Percentiles rank a stretch among this genome's conserved stretches.
These are phyloP conservation scores for Ivindomyrus marchei DNA, from an alignment of 2,113 vertebrate species.

Conservation along the genomic window DNA sequence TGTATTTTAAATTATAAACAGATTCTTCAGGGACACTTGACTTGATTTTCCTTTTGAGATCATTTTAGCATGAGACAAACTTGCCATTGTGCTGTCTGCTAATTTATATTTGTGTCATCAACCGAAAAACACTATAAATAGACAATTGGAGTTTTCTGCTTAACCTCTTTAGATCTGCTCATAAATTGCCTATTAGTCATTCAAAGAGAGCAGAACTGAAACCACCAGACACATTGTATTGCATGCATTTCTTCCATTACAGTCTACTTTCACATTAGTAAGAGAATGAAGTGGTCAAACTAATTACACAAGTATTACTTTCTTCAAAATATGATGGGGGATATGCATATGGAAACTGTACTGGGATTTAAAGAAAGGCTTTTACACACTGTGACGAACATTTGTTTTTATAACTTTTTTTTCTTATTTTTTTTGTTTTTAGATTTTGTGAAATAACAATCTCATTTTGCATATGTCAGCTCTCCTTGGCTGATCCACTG, in stretches of 20 bases:
- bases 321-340: background rate
- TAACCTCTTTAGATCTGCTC: background rate
- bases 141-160: background rate
- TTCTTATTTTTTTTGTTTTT: background rate
- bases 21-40: constrained; percentile 1
- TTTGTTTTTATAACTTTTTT: constrained; percentile 10
- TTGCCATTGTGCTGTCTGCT: background rate
- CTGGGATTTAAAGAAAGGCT: background rate
- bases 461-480: constrained; percentile 19
- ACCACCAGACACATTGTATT: background rate
- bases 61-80: background rate
- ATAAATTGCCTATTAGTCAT: background rate
- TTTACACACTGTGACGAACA: background rate
- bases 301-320: constrained; percentile 6
- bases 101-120: constrained; percentile 7
- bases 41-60: constrained; percentile 22
- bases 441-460: constrained; percentile 10
- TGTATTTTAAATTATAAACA: background rate
- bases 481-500: constrained; percentile 12
- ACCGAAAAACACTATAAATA: background rate
- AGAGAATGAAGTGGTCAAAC: background rate
- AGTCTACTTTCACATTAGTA: background rate
- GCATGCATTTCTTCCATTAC: background rate
- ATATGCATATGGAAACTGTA: background rate
- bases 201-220: background rate